Base-by-base conservation (phyloP, 1,140 invertebrate genomes). In the Monochamus saltuarius region DNA sequence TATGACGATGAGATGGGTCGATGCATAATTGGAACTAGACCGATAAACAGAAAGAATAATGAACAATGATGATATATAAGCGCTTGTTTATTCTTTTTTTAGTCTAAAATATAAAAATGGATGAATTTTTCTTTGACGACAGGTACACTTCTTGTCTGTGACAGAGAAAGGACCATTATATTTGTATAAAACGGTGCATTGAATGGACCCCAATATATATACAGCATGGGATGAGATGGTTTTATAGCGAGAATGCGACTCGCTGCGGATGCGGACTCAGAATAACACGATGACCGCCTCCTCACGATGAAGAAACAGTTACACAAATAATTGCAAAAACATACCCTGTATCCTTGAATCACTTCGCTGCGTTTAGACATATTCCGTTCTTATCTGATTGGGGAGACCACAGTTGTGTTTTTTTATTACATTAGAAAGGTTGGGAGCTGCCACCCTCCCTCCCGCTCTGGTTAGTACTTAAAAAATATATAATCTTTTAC, bases 301-400 rank as follows among this genome's bases (percentile, higher is more conserved):
- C 64, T 66, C 61, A 71, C 65, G 67, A 74, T 81, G 81, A 83
- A 61, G 80, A 80, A 82, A 82, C 77, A 83, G 82, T 83, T 82
- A 82, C 82, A 82, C 82, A 83, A 83, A 83, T 83, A 84, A 84
- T 83, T 83, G 82, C 82, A 84, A 85, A 84, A 83, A 78, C 83
- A 84, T 85, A 85, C 83, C 83, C 83, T 85, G 83, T 85, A 84
- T 84, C 83, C 83, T 84, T 84, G 80, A 83, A 83, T 83, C 83
- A 84, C 83, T 82, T 83, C 79, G 80, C 79, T 80, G 81, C 79
- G 81, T 79, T 71, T 68, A 65, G 56, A 63, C 77, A 81, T 81
- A 75, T 77, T 78, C 76, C 64, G 69, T 65, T 71, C 71, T 61
- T 70, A 65, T 61, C 59, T 68, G 68, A 69, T 71, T 71, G 69